Evolutionary conservation across 2,113 vertebrate genomes (phyloP), one percentile per base, ranked within the genome.

Genomic region (Vireo altiloquus): DNA sequence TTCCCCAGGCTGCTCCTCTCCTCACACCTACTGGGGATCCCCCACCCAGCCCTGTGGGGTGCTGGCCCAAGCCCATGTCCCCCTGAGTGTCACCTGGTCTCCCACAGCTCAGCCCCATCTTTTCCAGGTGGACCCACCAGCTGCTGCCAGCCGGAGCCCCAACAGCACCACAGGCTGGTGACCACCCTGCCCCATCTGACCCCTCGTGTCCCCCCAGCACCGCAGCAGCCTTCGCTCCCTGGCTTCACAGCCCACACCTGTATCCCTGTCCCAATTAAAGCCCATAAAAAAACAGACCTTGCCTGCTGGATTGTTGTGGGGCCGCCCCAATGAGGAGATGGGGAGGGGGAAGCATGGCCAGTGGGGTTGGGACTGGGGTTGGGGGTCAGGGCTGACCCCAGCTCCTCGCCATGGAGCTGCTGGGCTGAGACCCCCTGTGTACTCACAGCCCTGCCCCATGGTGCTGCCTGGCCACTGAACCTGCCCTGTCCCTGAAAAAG

Each of bases 291-390:
- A 75, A 1, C 37, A 82, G 39, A 19, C 35, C 13, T 57, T 25
- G 27, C 53, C 61, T 93, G 39, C 47, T 84, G 40, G 20, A 4
- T 57, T 10, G 1, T 60, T 11, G 2, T 2, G 3, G 16, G 15
- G 31, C 7, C 39, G 8, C 18, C 20, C 21, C 31, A 16, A 0
- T 0, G 14, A 50, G 28, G n/a, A 0, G 0, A 13, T 53, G 60
- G 59, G 59, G 10, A 61, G n/a, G 25, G 30, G 37, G 53, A 47
- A 13, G 18, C 14, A 15, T 3, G 7, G n/a, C 35, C 0, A 23
- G 28, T 18, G 14, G 22, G 27, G 3, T 18, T 68, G 77, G 57
- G 46, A 47, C 56, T 60, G 44, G 40, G n/a, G 7, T 20, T 68
- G 39, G 23, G 4, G 1, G 2, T n/a, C 68, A 56, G 44, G 40